These are phyloP conservation scores for Crossocerus cetratus DNA, from an alignment of 2,888 invertebrate species.

Conservation along the genomic window DNA sequence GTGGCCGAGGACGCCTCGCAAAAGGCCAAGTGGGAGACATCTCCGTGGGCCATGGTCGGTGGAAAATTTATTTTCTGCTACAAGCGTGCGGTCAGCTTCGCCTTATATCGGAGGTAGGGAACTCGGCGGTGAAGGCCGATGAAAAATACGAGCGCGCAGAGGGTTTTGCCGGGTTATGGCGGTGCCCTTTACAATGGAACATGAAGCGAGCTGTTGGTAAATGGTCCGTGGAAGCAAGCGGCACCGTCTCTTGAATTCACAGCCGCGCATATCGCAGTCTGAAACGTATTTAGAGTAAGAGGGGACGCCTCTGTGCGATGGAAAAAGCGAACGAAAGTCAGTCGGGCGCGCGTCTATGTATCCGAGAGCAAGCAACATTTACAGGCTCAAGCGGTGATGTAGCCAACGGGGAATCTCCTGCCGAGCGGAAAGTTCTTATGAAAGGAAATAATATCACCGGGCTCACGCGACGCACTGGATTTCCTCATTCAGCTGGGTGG, in stretches of 20 bases:
- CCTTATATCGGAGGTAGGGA: no score
- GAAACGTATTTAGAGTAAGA: no score
- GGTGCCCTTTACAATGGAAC: not conserved
- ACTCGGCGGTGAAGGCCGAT: not conserved
- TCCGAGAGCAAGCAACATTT: not conserved
- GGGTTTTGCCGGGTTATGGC: not conserved
- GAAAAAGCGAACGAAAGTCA: no score
- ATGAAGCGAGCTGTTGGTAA: no score
- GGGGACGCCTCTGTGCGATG: no score
- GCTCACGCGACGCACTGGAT: constrained; percentile 17
- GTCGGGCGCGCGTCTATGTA: no score
- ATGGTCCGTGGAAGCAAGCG: no score
- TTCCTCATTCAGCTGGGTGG: constrained; percentile 6
- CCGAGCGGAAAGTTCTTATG: not conserved
- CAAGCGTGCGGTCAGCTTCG: not conserved
- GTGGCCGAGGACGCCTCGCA: not conserved
- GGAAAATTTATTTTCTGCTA: constrained; percentile 19
- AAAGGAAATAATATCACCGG: constrained; percentile 10
- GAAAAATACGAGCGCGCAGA: not conserved
- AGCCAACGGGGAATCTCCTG: constrained; percentile 1
- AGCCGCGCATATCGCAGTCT: no score
- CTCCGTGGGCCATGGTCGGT: constrained; percentile 3
- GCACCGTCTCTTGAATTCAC: no score
- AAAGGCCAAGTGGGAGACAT: not conserved
- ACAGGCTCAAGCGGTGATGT: constrained; percentile 8